A percentile compares a stretch with the other conserved stretches of the same genome.
These are phyloP conservation scores for Eupithecia pulchellata DNA, from an alignment of 2,888 invertebrate species.

Conservation along the genomic window DNA sequence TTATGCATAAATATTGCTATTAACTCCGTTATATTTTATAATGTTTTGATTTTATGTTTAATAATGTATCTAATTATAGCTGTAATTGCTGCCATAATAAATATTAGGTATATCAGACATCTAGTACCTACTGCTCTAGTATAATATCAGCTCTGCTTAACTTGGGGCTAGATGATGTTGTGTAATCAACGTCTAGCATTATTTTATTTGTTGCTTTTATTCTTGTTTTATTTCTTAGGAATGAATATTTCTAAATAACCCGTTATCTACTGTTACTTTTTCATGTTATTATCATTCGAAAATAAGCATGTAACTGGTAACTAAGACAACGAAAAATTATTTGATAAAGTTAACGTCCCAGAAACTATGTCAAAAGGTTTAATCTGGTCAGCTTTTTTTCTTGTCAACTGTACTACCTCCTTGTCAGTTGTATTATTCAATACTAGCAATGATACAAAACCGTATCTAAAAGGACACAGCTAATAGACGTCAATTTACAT, in stretches of 20 bases:
- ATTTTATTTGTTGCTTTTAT: no score
- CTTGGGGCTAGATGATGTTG: no score
- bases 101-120: no score
- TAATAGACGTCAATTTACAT: constrained; percentile 37
- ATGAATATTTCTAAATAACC: background rate
- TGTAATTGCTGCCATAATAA: background rate
- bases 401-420: background rate
- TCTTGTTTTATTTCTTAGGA: background rate
- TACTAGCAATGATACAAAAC: constrained; percentile 20
- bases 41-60: background rate
- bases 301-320: background rate
- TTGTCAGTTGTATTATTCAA: constrained; percentile 4
- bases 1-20: background rate
- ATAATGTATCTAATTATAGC: background rate
- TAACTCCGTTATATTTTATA: background rate
- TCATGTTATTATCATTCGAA: background rate
- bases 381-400: background rate
- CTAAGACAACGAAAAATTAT: background rate
- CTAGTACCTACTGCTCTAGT: no score
- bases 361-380: background rate
- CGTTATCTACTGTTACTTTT: background rate
- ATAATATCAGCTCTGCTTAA: no score
- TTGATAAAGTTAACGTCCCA: no score
- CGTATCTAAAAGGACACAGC: constrained; percentile 24
- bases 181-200: no score